Evolutionary conservation across 2,113 vertebrate species (phyloP).

Genomic region (Brienomyrus longianalis): DNA sequence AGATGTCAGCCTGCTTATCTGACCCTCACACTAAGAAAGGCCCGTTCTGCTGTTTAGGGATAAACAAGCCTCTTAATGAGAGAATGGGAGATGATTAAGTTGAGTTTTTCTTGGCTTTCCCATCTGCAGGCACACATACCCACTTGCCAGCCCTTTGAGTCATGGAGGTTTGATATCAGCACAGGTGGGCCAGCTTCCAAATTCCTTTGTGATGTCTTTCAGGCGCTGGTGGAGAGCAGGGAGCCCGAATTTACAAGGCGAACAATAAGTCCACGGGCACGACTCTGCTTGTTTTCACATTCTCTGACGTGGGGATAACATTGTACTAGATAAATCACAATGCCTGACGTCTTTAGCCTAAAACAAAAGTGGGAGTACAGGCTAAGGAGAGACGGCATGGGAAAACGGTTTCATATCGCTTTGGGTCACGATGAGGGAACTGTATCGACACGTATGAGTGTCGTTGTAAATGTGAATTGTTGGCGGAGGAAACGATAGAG

Average conservation of each 20-base stretch:
- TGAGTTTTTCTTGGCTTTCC: constrained; percentile 23
- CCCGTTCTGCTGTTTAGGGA: constrained; percentile 25
- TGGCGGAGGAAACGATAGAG: not conserved
- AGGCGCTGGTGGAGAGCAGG: constrained; percentile 22
- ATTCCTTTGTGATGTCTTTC: constrained; percentile 20
- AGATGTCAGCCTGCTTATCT: not conserved
- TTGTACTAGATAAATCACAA: constrained; percentile 2
- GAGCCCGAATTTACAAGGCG: constrained; percentile 24
- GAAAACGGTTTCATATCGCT: constrained; percentile 24
- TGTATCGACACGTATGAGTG: not conserved
- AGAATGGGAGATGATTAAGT: constrained; percentile 26
- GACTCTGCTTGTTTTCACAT: constrained; percentile 23
- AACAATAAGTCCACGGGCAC: constrained; percentile 27
- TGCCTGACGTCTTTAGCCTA: not conserved
- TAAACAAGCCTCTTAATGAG: constrained; percentile 34
- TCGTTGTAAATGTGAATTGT: not conserved
- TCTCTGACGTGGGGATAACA: constrained; percentile 21
- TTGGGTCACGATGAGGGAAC: constrained; percentile 7
- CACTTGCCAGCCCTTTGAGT: not conserved
- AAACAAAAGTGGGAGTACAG: not conserved
- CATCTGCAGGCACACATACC: not conserved
- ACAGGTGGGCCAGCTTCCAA: constrained; percentile 1
- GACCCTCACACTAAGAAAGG: constrained; percentile 3
- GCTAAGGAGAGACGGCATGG: not conserved
- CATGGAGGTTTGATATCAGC: not conserved